These are phyloP conservation scores for Liodrosophila aerea DNA, from an alignment of 2,888 invertebrate genomes.

Conservation along the genomic window DNA sequence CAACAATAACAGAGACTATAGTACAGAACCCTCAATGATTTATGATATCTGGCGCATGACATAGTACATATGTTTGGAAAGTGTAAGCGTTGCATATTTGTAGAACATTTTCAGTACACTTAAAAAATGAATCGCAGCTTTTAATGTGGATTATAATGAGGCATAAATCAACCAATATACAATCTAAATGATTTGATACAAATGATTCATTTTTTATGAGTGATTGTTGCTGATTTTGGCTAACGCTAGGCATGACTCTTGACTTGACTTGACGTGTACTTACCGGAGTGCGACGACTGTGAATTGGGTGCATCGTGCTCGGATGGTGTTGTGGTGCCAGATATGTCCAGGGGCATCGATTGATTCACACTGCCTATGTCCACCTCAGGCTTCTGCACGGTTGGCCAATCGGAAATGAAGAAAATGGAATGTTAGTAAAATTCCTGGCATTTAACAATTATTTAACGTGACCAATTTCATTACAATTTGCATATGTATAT, in stretches of 20 bases:
- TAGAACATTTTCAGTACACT: too few species aligned
- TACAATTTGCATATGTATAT: slow-evolving; percentile 83
- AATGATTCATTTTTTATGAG: too few species aligned
- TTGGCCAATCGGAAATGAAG: too few species aligned
- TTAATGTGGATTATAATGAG: background rate
- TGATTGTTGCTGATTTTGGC: too few species aligned
- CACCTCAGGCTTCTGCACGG: slow-evolving; percentile 81
- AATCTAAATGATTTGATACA: too few species aligned
- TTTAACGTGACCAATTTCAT: slow-evolving; percentile 76
- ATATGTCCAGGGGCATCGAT: slow-evolving; percentile 82
- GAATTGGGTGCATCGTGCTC: slow-evolving; percentile 82
- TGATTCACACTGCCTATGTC: slow-evolving; percentile 82
- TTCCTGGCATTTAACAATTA: slow-evolving; percentile 28
- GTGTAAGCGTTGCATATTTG: slow-evolving; percentile 24
- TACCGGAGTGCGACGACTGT: slow-evolving; percentile 82
- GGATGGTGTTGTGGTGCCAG: slow-evolving; percentile 82
- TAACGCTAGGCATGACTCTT: too few species aligned
- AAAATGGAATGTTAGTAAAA: slow-evolving; percentile 37
- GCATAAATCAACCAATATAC: background rate
- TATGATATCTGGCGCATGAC: slow-evolving; percentile 37
- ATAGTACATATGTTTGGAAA: slow-evolving; percentile 24
- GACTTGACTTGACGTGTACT: slow-evolving; percentile 30
- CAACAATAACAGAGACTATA: slow-evolving; percentile 13
- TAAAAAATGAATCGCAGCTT: slow-evolving; percentile 29
- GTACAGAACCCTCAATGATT: slow-evolving; percentile 25